Base-by-base conservation (phyloP, 1,140 invertebrate species). In the Psix sp. region DNA sequence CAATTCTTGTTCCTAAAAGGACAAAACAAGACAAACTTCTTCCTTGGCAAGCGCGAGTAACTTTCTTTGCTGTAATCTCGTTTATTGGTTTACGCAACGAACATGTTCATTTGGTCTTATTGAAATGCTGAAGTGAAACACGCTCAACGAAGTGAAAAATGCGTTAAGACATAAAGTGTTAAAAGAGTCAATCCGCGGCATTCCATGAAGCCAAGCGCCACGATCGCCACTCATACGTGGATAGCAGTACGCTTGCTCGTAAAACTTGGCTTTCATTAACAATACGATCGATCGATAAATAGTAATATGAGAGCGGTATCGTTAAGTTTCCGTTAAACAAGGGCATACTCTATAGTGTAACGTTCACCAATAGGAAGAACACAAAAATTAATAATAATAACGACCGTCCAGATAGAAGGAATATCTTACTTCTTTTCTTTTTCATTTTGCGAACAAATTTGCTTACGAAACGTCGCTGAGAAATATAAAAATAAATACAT, bases 321-420 rank as follows among this genome's bases (percentile, higher is more conserved):
- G 49, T 76, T 67, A 76, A 54, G 48, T 66, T 71, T 71, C 14
- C 40, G 49, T 71, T 66, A 70, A 60, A 46, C 59, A 62, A 56
- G 39, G 66, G 48, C 43, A 70, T 60, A 54, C 59, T 62, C 40
- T 45, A 46, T 26, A 21, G 40, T 70, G 42, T 33, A 56, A 46
- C 54, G 45, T 63, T 73, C 26, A 57, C 59, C 38, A 56, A 52
- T 82, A 82, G 70, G 71, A 75, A 78, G 56, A 48, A 9, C 33
- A 45, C 33, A 59, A 33, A 26, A 14, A 10, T n/a, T 24, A 45
- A 45, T 29, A 45, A 57, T 15, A 46, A 51, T 76, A 77, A 81
- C 76, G 80, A 80, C 81, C 81, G 81, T 82, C 81, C 81, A 82
- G 59, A 68, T 79, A 82, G 70, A 65, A 80, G 67, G 60, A 56